A percentile compares a stretch with the other conserved stretches of the same genome.
Evolutionary conservation across 2,113 vertebrate genomes (phyloP).

Genomic region (Salvator merianae): DNA sequence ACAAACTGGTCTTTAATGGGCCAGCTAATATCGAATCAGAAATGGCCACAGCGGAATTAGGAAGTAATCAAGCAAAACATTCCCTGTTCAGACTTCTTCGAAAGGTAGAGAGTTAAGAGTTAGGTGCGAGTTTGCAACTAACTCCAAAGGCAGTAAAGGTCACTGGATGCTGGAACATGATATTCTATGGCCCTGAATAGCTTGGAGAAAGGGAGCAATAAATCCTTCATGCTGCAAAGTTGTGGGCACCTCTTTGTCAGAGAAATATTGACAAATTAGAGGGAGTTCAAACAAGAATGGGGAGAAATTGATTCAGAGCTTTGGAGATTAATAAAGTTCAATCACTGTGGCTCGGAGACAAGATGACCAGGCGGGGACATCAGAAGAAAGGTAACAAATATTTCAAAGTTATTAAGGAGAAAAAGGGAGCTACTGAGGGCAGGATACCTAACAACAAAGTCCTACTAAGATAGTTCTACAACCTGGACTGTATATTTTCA

Average conservation of each 20-base stretch:
- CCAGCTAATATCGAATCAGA: no score
- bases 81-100: not conserved
- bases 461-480: no score
- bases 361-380: not conserved
- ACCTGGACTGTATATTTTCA: not conserved
- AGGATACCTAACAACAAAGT: not conserved
- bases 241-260: not conserved
- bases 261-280: constrained; percentile 13
- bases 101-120: not conserved
- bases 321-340: not conserved
- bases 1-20: no score
- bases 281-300: not conserved
- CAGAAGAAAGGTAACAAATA: not conserved
- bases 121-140: not conserved
- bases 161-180: not conserved
- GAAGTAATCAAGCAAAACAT: no score
- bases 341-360: not conserved
- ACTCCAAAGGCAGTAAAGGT: not conserved
- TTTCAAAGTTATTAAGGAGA: not conserved
- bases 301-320: not conserved
- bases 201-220: not conserved
- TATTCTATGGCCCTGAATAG: not conserved
- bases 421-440: not conserved
- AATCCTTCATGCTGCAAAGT: not conserved
- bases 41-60: no score